phyloP scores from a whole-genome alignment of 2,888 invertebrate species.

The Alcis repandata region DNA sequence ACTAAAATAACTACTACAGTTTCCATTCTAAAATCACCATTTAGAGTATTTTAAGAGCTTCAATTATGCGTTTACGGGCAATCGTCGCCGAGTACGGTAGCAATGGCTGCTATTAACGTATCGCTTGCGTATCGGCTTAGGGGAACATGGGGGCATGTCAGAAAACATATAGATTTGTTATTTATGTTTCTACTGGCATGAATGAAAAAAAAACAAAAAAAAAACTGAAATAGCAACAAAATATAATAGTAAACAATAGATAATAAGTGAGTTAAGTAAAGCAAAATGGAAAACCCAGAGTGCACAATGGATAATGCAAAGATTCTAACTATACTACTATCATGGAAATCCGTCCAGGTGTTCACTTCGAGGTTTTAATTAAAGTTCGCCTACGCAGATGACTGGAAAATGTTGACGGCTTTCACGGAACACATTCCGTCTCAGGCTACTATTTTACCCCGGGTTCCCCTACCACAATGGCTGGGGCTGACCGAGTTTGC shows the following conservation, averaged over 20 bases:
- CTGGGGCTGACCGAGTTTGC: conserved; percentile 30
- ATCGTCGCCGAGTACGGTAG: conserved; percentile 38
- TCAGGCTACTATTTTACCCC: background rate
- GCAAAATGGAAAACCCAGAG: too few species aligned
- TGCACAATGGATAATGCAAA: too few species aligned
- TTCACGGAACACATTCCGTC: background rate
- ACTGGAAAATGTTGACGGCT: background rate
- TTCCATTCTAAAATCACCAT: conserved; percentile 25
- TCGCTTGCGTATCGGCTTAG: conserved; percentile 15
- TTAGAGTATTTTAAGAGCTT: conserved; percentile 6
- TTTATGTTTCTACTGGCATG: too few species aligned
- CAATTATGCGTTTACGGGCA: conserved; percentile 27
- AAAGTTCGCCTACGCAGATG: background rate
- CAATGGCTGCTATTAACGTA: conserved; percentile 22
- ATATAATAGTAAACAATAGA: too few species aligned
- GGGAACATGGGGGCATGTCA: background rate
- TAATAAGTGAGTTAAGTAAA: too few species aligned
- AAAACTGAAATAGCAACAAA: too few species aligned
- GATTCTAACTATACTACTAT: too few species aligned
- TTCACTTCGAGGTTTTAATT: too few species aligned
- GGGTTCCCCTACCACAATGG: conserved; percentile 19
- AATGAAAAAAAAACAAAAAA: too few species aligned
- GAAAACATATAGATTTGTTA: background rate
- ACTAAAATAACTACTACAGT: background rate
- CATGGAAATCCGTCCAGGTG: too few species aligned